A percentile compares a stretch with the other conserved stretches of the same genome.
Evolutionary conservation across 2,113 vertebrate genomes (phyloP).

Genomic region (Psammodynastes pulverulentus): DNA sequence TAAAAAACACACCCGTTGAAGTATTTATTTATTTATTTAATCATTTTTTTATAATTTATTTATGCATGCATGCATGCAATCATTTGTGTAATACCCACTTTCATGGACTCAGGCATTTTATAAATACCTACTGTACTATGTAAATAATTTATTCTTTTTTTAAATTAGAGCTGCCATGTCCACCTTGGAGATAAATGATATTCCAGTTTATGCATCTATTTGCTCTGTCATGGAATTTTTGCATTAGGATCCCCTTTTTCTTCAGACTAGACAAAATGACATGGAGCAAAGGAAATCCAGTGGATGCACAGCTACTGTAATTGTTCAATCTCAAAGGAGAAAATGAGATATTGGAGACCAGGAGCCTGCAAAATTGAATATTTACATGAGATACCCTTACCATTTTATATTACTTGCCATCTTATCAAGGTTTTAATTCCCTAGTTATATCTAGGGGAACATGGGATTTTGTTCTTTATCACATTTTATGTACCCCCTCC

Average conservation of each 20-base stretch:
- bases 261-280: neutral
- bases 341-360: too few relatives aligned
- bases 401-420: neutral
- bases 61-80: too few relatives aligned
- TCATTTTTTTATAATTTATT: neutral
- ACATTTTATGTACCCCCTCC: neutral
- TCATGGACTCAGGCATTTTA: neutral
- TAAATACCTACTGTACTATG: neutral
- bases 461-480: neutral
- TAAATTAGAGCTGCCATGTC: neutral
- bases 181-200: neutral
- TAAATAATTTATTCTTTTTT: slow-evolving; percentile 15
- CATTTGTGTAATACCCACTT: neutral
- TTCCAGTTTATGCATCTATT: neutral
- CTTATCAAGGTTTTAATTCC: neutral
- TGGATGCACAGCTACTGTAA: neutral
- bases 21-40: neutral
- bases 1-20: slow-evolving; percentile 14
- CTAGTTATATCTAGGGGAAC: neutral
- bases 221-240: neutral
- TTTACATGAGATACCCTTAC: neutral
- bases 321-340: neutral
- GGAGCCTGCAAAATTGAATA: neutral
- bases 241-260: neutral
- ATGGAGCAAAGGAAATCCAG: neutral